Percentiles rank a stretch among this genome's conserved stretches.
Conservation (phyloP, 1,140 invertebrate genomes). For the Drosophila insularis region DNA sequence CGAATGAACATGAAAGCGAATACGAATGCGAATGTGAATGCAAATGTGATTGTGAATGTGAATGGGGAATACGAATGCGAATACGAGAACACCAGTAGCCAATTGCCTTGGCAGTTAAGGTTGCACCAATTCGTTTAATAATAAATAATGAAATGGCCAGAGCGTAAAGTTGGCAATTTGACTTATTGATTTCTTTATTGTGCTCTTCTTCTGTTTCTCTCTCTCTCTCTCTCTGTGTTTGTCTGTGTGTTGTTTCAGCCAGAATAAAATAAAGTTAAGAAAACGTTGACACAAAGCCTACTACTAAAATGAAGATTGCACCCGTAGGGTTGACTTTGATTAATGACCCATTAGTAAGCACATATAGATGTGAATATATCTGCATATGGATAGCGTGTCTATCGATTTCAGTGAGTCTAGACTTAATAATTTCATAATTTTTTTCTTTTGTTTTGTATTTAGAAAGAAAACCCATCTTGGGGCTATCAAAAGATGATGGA, state of each 20-base stretch:
- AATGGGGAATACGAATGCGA: conserved; percentile 10
- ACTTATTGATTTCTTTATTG: conserved; percentile 74
- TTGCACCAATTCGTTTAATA: conserved; percentile 79
- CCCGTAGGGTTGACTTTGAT: conserved; percentile 53
- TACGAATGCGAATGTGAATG: not conserved
- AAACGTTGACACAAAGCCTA: conserved; percentile 34
- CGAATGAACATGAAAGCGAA: too few species aligned
- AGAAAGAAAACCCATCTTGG: conserved; percentile 14
- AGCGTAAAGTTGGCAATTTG: conserved; percentile 45
- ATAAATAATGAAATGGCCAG: conserved; percentile 76
- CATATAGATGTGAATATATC: not conserved
- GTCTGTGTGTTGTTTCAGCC: not conserved
- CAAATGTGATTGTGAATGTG: conserved; percentile 16
- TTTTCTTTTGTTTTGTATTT: not conserved
- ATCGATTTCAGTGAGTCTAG: conserved; percentile 37
- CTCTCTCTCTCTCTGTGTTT: not conserved
- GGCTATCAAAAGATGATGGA: conserved; percentile 8
- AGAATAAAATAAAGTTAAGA: conserved; percentile 6
- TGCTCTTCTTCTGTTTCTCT: not conserved
- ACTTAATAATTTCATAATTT: conserved; percentile 47
- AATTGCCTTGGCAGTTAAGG: conserved; percentile 78
- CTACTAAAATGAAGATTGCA: conserved; percentile 20
- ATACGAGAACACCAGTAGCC: conserved; percentile 72
- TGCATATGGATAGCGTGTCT: conserved; percentile 11
- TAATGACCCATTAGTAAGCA: conserved; percentile 40